Percentiles rank a stretch among this genome's conserved stretches.
phyloP scores from a whole-genome alignment of 2,113 vertebrate genomes.

The Ovibos moschatus region DNA sequence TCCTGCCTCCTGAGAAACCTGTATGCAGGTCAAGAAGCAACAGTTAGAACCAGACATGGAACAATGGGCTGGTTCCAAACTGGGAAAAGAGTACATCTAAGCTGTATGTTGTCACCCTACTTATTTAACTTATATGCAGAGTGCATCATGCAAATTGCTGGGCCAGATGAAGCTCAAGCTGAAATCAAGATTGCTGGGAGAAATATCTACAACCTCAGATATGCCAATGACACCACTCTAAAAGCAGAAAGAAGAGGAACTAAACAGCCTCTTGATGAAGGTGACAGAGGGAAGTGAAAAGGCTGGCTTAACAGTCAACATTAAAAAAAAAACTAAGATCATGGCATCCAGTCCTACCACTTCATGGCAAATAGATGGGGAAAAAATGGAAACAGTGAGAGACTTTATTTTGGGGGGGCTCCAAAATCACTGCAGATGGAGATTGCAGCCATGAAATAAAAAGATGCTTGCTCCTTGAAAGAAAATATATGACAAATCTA shows the following conservation, averaged over 20 bases:
- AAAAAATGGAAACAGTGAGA: neutral
- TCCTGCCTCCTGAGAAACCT: neutral
- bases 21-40: neutral
- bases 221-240: neutral
- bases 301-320: neutral
- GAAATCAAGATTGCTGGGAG: neutral
- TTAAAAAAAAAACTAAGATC: neutral
- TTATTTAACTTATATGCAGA: neutral
- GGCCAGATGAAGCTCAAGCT: neutral
- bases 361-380: neutral
- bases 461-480: neutral
- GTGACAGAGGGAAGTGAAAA: neutral
- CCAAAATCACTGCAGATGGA: neutral
- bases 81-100: neutral
- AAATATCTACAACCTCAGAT: neutral
- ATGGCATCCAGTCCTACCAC: neutral
- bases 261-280: neutral
- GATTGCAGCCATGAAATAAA: neutral
- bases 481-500: neutral
- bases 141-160: neutral
- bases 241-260: neutral
- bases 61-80: neutral
- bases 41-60: neutral
- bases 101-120: neutral
- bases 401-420: neutral